Conservation (phyloP, 2,797 vertebrate genomes). For the Columba guinea region DNA sequence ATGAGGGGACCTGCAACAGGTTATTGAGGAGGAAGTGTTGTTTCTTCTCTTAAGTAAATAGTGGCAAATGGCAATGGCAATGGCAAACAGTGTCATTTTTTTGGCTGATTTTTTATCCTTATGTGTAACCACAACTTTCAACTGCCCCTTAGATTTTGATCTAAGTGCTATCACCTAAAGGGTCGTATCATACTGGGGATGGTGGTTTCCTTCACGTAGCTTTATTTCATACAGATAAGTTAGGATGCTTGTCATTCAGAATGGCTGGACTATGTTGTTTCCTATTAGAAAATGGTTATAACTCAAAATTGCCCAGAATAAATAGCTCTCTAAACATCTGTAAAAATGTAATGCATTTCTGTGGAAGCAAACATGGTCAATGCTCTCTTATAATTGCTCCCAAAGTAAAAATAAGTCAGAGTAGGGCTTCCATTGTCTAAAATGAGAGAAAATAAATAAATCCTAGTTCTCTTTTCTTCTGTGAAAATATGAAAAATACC, state of each 20-base stretch:
- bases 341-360: background rate
- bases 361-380: fast-evolving
- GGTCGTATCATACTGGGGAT: background rate
- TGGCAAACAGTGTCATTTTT: background rate
- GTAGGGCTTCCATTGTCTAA: background rate
- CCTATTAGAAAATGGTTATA: background rate
- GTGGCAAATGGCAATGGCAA: background rate
- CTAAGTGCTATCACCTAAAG: background rate
- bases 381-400: background rate
- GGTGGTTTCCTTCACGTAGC: background rate
- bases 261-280: background rate
- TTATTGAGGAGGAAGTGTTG: background rate
- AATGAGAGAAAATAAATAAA: background rate
- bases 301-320: background rate
- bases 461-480: background rate
- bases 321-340: background rate
- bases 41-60: background rate
- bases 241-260: background rate
- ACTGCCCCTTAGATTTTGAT: background rate
- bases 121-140: background rate
- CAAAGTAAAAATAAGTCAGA: background rate
- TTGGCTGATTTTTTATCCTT: background rate
- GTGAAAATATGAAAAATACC: background rate
- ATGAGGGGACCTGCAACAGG: background rate
- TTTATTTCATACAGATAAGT: background rate